Evolutionary conservation across 2,113 vertebrate genomes (phyloP).

Genomic region (Anarhynchus alexandrinus): DNA sequence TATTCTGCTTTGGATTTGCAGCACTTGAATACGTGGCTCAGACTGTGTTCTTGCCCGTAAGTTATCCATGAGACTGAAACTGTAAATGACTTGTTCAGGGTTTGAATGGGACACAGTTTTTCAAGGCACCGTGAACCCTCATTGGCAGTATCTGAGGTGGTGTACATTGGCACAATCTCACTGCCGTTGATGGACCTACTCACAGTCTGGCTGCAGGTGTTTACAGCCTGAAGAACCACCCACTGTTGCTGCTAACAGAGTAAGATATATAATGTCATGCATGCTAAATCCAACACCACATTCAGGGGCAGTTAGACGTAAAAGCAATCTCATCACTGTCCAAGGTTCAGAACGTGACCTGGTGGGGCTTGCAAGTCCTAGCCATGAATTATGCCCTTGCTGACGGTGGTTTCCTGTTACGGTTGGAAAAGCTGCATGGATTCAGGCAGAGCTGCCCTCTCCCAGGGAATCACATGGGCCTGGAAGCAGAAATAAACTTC

Average conservation of each 20-base stretch:
- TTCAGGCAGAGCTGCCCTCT: background rate
- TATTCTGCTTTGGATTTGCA: background rate
- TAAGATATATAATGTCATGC: background rate
- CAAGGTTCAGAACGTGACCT: background rate
- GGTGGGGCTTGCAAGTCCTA: background rate
- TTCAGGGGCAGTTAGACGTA: background rate
- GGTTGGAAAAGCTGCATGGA: background rate
- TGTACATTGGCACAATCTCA: background rate
- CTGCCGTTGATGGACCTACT: background rate
- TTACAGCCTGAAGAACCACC: background rate
- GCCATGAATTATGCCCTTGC: background rate
- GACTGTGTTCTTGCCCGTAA: background rate
- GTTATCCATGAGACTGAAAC: background rate
- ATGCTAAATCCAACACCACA: rapidly evolving
- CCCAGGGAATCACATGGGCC: background rate
- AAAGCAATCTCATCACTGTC: background rate
- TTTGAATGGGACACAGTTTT: background rate
- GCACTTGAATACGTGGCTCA: background rate
- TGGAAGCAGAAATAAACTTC: background rate
- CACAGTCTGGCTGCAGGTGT: background rate
- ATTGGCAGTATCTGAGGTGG: rapidly evolving
- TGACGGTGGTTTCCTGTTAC: background rate
- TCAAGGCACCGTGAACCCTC: background rate
- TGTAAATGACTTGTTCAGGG: background rate
- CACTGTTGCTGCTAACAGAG: background rate